Evolutionary conservation across 2,888 invertebrate genomes (phyloP).

Genomic region (Cephus pygmeus): DNA sequence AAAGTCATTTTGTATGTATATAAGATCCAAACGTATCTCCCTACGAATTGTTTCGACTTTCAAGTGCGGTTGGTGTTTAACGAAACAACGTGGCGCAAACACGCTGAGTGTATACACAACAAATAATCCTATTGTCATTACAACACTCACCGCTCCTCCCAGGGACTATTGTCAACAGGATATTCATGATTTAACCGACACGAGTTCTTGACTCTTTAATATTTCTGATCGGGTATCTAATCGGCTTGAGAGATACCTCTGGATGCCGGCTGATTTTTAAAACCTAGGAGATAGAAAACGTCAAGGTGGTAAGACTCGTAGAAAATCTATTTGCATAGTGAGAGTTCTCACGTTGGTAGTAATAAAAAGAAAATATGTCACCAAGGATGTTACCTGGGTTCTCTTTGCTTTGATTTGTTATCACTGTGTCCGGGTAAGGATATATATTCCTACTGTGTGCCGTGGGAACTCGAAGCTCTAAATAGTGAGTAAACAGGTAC

Average conservation of each 20-base stretch:
- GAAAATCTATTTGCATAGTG: neutral
- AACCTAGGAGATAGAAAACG: neutral
- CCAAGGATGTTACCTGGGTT: neutral
- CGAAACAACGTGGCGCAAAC: slow-evolving; percentile 41
- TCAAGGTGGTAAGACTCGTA: neutral
- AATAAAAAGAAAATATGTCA: neutral
- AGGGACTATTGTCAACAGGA: slow-evolving; percentile 2
- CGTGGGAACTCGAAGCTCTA: neutral
- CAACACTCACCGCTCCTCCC: neutral
- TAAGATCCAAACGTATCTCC: neutral
- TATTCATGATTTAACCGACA: neutral
- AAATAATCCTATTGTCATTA: slow-evolving; percentile 2
- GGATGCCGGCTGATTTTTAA: neutral
- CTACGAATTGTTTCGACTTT: slow-evolving; percentile 2
- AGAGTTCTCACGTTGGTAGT: neutral
- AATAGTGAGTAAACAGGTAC: neutral
- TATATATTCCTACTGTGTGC: neutral
- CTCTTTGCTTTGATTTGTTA: neutral
- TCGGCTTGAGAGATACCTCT: neutral
- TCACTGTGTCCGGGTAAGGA: neutral
- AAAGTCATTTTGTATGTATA: neutral
- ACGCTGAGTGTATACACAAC: slow-evolving; percentile 32
- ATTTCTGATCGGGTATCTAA: neutral
- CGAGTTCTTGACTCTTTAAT: neutral
- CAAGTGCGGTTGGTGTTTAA: slow-evolving; percentile 28